Evolutionary conservation across 2,888 invertebrate genomes (phyloP).

Genomic region (Myopa tessellatipennis): DNA sequence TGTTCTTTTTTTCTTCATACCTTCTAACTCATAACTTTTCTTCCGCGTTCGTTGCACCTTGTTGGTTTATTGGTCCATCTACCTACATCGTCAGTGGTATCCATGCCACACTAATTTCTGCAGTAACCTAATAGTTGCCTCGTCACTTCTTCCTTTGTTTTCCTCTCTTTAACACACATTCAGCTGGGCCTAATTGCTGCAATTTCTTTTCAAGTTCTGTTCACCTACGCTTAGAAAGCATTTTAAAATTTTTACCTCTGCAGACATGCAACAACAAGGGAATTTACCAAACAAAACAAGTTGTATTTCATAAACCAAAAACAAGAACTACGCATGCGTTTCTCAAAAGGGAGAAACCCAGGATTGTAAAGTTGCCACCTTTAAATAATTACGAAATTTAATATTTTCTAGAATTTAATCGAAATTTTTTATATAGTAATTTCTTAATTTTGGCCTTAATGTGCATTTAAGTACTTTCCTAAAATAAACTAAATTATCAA

Average conservation of each 20-base stretch:
- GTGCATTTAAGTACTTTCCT: no score
- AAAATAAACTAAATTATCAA: no score
- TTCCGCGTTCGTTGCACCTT: neutral
- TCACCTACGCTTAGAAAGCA: constrained; percentile 17
- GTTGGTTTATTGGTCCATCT: neutral
- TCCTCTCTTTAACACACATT: neutral
- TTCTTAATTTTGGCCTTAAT: no score
- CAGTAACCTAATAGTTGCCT: neutral
- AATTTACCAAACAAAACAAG: constrained; percentile 17
- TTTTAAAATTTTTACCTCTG: constrained; percentile 19
- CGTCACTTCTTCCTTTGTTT: neutral
- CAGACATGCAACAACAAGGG: constrained; percentile 12
- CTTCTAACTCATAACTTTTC: neutral
- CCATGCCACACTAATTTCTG: neutral
- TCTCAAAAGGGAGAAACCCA: constrained; percentile 21
- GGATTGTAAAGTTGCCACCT: constrained; percentile 11
- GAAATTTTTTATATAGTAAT: no score
- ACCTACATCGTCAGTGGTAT: neutral
- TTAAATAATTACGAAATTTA: neutral
- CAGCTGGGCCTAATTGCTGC: neutral
- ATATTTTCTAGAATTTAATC: no score
- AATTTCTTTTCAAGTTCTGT: neutral
- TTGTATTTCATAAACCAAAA: constrained; percentile 10
- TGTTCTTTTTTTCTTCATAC: neutral
- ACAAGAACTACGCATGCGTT: constrained; percentile 26